phyloP scores from a whole-genome alignment of 2,888 invertebrate genomes.

The Drosophila macrospina region DNA sequence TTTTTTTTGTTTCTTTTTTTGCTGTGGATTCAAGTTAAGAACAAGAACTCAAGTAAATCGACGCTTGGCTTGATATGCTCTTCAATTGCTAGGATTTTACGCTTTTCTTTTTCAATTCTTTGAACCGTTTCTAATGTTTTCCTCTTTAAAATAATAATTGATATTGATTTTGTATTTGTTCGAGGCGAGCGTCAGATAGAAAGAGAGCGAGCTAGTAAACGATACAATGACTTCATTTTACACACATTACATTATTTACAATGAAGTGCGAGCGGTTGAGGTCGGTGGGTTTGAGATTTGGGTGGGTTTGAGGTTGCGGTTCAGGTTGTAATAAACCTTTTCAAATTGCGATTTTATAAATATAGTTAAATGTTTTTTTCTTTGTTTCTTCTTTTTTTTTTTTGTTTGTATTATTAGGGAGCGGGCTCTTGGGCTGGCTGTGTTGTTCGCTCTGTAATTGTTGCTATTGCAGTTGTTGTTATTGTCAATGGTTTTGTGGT shows the following conservation, averaged over 20 bases:
- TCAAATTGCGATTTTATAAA: background rate
- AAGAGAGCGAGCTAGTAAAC: slow-evolving; percentile 51
- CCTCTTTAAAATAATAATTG: background rate
- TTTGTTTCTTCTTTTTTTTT: slow-evolving; percentile 21
- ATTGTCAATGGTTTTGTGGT: slow-evolving; percentile 23
- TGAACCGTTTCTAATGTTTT: slow-evolving; percentile 1
- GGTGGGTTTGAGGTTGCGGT: background rate
- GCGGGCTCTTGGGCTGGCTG: background rate
- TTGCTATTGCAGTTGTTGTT: slow-evolving; percentile 19
- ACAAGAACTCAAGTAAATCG: slow-evolving; percentile 66
- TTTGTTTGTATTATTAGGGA: slow-evolving; percentile 11
- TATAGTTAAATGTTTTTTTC: background rate
- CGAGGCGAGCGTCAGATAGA: slow-evolving; percentile 43
- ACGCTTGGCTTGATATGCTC: slow-evolving; percentile 76
- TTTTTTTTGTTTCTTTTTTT: slow-evolving; percentile 2
- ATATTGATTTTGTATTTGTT: slow-evolving; percentile 24
- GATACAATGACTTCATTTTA: slow-evolving; percentile 44
- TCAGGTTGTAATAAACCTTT: slow-evolving; percentile 17
- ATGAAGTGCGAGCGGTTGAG: slow-evolving; percentile 58
- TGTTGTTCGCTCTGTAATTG: slow-evolving; percentile 13
- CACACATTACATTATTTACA: slow-evolving; percentile 69
- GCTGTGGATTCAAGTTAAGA: slow-evolving; percentile 13
- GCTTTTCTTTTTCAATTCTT: slow-evolving; percentile 53
- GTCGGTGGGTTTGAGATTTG: slow-evolving; percentile 9
- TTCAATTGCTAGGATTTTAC: slow-evolving; percentile 62